Percentiles rank a stretch among this genome's conserved stretches.
phyloP scores from a whole-genome alignment of 1,140 invertebrate genomes.

The Trissolcus basalis region DNA sequence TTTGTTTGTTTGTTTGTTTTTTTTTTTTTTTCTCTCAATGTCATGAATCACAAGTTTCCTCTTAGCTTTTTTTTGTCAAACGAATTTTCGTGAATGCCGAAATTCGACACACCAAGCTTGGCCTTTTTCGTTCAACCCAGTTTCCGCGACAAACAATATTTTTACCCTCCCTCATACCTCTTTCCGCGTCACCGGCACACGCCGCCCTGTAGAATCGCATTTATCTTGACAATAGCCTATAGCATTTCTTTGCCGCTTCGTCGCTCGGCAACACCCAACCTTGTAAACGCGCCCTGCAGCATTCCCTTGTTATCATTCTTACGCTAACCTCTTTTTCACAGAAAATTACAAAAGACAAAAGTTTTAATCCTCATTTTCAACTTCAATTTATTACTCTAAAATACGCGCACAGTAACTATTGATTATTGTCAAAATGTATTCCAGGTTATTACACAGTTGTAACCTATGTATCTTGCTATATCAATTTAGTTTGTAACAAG shows the following conservation, averaged over 20 bases:
- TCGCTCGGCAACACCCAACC: constrained; percentile 45
- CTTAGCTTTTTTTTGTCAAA: too few species aligned
- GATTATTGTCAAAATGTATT: too few species aligned
- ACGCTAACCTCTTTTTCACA: background rate
- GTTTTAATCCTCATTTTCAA: constrained; percentile 10
- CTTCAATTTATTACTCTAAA: constrained; percentile 15
- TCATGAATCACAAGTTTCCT: too few species aligned
- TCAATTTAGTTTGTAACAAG: too few species aligned
- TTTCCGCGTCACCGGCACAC: constrained; percentile 47
- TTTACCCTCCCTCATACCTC: constrained; percentile 52
- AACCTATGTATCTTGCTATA: too few species aligned
- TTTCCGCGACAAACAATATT: constrained; percentile 67
- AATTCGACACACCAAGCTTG: too few species aligned
- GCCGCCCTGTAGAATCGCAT: constrained; percentile 63
- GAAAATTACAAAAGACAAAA: constrained; percentile 33
- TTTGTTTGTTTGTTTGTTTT: too few species aligned
- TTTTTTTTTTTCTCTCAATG: too few species aligned
- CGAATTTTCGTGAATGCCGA: too few species aligned
- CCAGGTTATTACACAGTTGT: too few species aligned
- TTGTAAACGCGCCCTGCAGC: constrained; percentile 32
- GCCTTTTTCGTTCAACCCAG: too few species aligned
- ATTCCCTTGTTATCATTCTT: constrained; percentile 25
- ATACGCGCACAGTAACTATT: constrained; percentile 22
- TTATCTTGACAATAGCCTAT: constrained; percentile 67
- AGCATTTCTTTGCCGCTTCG: constrained; percentile 52